A percentile compares a stretch with the other conserved stretches of the same genome.
Conservation (phyloP, 92 coral and sea anemone species). For the Actinernus sp. region DNA sequence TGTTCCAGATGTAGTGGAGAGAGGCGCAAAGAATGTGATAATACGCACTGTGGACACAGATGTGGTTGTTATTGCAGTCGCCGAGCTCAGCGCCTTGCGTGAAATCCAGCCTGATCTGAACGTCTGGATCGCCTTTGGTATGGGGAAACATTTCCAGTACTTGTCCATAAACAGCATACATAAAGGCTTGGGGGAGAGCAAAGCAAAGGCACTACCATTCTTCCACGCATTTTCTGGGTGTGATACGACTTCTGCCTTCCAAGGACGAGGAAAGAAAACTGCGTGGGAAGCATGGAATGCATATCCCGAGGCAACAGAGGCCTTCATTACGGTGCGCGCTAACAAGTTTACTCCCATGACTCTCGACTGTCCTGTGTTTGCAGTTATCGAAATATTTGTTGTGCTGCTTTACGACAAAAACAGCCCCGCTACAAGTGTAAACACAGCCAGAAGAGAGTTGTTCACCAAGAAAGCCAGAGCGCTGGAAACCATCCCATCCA, state of each 20-base stretch:
- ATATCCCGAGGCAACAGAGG: background rate
- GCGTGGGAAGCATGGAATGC: conserved; percentile 23
- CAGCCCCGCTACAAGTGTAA: no score
- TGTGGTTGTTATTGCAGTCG: conserved; percentile 6
- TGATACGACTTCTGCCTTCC: conserved; percentile 28
- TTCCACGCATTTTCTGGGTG: conserved; percentile 40
- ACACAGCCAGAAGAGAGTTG: no score
- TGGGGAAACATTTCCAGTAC: conserved; percentile 21
- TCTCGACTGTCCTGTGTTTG: no score
- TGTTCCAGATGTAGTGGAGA: no score
- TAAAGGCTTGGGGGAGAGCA: conserved; percentile 28
- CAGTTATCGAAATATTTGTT: no score
- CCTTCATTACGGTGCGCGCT: no score
- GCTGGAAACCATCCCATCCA: no score
- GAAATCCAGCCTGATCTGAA: background rate
- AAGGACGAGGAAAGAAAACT: conserved; percentile 28
- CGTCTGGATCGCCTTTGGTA: conserved; percentile 44
- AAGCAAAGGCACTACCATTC: conserved; percentile 29
- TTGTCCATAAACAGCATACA: conserved; percentile 11
- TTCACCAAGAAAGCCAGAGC: no score
- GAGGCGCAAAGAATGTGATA: conserved; percentile 6
- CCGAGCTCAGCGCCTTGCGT: background rate
- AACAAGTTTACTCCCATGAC: no score
- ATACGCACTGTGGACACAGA: conserved; percentile 21
- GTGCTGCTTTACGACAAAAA: no score